These are phyloP conservation scores for Hylaeus anthracinus DNA, from an alignment of 1,140 invertebrate genomes.

Conservation along the genomic window DNA sequence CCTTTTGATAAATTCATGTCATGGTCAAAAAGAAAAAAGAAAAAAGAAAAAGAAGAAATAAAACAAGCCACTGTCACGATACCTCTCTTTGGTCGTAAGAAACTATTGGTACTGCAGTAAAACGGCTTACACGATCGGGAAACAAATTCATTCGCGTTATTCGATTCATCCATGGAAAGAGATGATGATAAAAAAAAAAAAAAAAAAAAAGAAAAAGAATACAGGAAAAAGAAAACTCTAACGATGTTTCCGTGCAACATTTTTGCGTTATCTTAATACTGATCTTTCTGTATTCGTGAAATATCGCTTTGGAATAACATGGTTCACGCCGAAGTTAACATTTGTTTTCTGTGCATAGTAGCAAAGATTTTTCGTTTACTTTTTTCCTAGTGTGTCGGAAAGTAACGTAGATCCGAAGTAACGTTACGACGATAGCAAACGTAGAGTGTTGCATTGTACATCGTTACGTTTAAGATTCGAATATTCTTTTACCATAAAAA, in stretches of 20 bases:
- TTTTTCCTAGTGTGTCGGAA: background rate
- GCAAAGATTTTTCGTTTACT: background rate
- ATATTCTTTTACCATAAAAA: conserved; percentile 28
- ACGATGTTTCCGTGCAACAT: background rate
- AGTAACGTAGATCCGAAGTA: background rate
- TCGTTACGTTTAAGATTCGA: background rate
- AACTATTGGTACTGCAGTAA: conserved; percentile 63
- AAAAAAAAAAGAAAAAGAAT: background rate
- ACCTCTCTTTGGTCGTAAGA: conserved; percentile 71
- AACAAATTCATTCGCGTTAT: conserved; percentile 23
- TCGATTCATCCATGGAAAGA: conserved; percentile 32
- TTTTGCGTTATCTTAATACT: conserved; percentile 16
- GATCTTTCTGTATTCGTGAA: conserved; percentile 15
- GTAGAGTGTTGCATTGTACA: background rate
- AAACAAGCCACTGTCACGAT: conserved; percentile 73
- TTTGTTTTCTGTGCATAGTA: background rate
- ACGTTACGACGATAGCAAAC: background rate
- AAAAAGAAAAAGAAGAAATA: conserved; percentile 69
- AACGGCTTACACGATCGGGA: conserved; percentile 46
- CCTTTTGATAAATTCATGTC: conserved; percentile 71
- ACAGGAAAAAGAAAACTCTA: conserved; percentile 1
- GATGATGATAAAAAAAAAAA: too few relatives aligned
- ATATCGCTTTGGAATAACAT: conserved; percentile 4
- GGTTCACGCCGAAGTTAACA: background rate
- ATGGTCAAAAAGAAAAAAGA: conserved; percentile 74